A percentile compares a stretch with the other conserved stretches of the same genome.
These are phyloP conservation scores for Camponotus pennsylvanicus DNA, from an alignment of 1,140 invertebrate species.

Conservation along the genomic window DNA sequence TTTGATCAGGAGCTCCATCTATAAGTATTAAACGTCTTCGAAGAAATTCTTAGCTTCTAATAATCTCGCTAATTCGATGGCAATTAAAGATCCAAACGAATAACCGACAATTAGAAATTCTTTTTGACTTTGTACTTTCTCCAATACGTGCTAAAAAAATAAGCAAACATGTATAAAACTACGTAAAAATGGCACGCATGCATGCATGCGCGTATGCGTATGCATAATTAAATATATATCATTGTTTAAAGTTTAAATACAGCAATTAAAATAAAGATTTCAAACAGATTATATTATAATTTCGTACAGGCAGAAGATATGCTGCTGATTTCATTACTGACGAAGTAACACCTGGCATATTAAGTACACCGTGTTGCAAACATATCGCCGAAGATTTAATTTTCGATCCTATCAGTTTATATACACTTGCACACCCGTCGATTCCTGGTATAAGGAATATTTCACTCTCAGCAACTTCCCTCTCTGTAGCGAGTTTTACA, in stretches of 20 bases:
- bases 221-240: neutral
- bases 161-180: neutral
- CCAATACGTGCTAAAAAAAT: neutral
- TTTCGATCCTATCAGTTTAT: constrained; percentile 85
- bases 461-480: constrained; percentile 70
- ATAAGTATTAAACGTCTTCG: neutral
- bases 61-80: constrained; percentile 17
- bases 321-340: constrained; percentile 78
- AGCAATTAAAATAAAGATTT: neutral
- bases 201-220: neutral
- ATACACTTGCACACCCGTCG: constrained; percentile 87
- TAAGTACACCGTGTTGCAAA: constrained; percentile 86
- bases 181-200: too few relatives aligned
- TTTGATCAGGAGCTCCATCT: neutral
- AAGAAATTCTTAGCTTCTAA: neutral
- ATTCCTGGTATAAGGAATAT: constrained; percentile 91
- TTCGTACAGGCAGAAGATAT: constrained; percentile 58
- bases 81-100: neutral
- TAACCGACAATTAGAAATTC: neutral
- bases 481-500: constrained; percentile 78
- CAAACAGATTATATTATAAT: neutral
- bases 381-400: constrained; percentile 88
- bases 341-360: constrained; percentile 13
- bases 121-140: neutral
- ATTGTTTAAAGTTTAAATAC: neutral